These are phyloP conservation scores for Oreotrochilus melanogaster DNA, from an alignment of 2,113 vertebrate species.

Conservation along the genomic window DNA sequence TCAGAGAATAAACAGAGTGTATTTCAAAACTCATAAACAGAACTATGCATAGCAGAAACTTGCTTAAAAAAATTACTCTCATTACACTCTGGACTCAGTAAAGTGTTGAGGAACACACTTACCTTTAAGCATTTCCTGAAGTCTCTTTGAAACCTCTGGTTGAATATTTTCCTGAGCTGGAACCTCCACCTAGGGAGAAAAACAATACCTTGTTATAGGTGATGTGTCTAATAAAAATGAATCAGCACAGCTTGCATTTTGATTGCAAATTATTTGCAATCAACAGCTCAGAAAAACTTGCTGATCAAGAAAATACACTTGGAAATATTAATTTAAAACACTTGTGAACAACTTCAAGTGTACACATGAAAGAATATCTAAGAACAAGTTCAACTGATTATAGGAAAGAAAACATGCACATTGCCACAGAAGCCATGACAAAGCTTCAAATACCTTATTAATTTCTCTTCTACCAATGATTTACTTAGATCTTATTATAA, in stretches of 20 bases:
- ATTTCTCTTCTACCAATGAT: background rate
- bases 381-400: background rate
- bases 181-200: constrained; percentile 7
- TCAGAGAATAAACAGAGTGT: background rate
- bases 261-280: constrained; percentile 46
- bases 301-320: background rate
- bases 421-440: background rate
- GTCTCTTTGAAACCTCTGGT: background rate
- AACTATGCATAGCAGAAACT: background rate
- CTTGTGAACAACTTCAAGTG: background rate
- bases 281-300: background rate
- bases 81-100: background rate
- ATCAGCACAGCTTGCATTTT: constrained; percentile 44
- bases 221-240: constrained; percentile 35
- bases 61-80: background rate
- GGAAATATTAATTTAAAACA: constrained; percentile 13
- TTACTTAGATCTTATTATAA: background rate
- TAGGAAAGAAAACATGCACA: background rate
- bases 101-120: background rate
- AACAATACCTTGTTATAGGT: constrained; percentile 32
- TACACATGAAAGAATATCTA: background rate
- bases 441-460: background rate
- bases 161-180: constrained; percentile 21
- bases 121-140: constrained; percentile 7
- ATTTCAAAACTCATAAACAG: constrained; percentile 7